Evolutionary conservation across 1,140 invertebrate species (phyloP).

Genomic region (Conopomorpha cramerella): DNA sequence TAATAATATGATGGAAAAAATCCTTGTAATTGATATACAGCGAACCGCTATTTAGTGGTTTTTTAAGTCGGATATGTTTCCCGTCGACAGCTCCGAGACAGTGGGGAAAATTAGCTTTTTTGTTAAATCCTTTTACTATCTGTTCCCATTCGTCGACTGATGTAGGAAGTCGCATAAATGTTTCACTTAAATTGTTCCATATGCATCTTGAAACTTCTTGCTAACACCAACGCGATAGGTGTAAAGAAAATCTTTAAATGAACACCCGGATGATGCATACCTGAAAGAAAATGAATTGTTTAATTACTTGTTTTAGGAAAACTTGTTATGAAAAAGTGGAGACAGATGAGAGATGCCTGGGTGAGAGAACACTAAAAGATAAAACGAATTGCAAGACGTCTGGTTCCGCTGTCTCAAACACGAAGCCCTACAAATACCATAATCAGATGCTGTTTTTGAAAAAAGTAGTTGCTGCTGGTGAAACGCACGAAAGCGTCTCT

Average conservation of each 20-base stretch:
- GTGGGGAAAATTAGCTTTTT: constrained; percentile 28
- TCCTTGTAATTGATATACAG: constrained; percentile 45
- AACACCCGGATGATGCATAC: neutral
- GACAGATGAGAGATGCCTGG: constrained; percentile 1
- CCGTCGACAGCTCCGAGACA: constrained; percentile 34
- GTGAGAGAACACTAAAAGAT: constrained; percentile 2
- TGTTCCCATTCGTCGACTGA: constrained; percentile 14
- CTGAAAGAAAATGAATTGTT: neutral
- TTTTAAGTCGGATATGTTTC: constrained; percentile 16
- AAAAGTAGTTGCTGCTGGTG: constrained; percentile 9
- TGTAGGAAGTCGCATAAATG: constrained; percentile 7
- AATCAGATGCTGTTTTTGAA: constrained; percentile 12
- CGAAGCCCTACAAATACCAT: constrained; percentile 10
- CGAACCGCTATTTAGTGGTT: constrained; percentile 16
- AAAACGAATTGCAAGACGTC: constrained; percentile 5
- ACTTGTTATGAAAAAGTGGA: constrained; percentile 5
- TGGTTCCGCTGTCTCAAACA: constrained; percentile 7
- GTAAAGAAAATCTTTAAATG: constrained; percentile 2
- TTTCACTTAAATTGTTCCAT: constrained; percentile 12
- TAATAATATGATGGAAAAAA: constrained; percentile 38
- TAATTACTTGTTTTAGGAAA: constrained; percentile 4
- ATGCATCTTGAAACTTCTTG: constrained; percentile 12
- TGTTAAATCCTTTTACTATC: constrained; percentile 18
- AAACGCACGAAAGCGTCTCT: constrained; percentile 10
- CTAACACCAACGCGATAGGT: constrained; percentile 18